These are phyloP conservation scores for Dicyrtomina minuta DNA, from an alignment of 2,888 invertebrate genomes.

Conservation along the genomic window DNA sequence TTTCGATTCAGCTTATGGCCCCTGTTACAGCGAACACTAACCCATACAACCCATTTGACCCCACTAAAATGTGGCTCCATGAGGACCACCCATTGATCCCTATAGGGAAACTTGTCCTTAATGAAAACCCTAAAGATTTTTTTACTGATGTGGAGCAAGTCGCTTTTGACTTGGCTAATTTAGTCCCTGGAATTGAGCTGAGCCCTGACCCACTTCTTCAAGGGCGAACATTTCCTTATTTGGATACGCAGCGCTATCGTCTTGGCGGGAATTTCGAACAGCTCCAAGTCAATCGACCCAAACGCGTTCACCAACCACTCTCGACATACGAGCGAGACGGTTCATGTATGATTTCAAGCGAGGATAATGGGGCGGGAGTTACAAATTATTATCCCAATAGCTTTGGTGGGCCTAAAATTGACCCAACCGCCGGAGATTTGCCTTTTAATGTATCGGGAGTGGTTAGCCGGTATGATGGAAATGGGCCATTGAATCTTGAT, in stretches of 20 bases:
- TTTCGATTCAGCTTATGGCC: slow-evolving; percentile 59
- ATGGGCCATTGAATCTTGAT: slow-evolving; percentile 77
- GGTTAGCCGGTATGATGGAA: slow-evolving; percentile 56
- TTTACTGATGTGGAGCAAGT: slow-evolving; percentile 58
- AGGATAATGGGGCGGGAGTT: slow-evolving; percentile 22
- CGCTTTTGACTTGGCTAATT: slow-evolving; percentile 56
- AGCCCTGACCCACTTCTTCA: slow-evolving; percentile 20
- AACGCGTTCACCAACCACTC: background rate
- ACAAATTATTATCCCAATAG: slow-evolving; percentile 44
- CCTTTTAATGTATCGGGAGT: slow-evolving; percentile 16
- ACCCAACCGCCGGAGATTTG: background rate
- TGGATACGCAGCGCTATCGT: slow-evolving; percentile 39
- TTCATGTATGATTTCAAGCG: background rate
- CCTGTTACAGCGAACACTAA: slow-evolving; percentile 50
- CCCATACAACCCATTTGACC: slow-evolving; percentile 12
- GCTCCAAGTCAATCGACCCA: slow-evolving; percentile 34
- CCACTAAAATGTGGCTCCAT: slow-evolving; percentile 51
- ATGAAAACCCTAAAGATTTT: slow-evolving; percentile 58
- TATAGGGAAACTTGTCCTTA: slow-evolving; percentile 56
- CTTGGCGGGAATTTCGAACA: slow-evolving; percentile 34
- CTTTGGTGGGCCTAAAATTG: slow-evolving; percentile 29
- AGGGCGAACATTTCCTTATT: slow-evolving; percentile 36
- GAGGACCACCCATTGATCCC: slow-evolving; percentile 57
- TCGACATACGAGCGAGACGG: slow-evolving; percentile 33
- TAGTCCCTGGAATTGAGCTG: slow-evolving; percentile 55